Base-by-base conservation (phyloP, 1,140 invertebrate genomes). In the Choristoneura fumiferana region DNA sequence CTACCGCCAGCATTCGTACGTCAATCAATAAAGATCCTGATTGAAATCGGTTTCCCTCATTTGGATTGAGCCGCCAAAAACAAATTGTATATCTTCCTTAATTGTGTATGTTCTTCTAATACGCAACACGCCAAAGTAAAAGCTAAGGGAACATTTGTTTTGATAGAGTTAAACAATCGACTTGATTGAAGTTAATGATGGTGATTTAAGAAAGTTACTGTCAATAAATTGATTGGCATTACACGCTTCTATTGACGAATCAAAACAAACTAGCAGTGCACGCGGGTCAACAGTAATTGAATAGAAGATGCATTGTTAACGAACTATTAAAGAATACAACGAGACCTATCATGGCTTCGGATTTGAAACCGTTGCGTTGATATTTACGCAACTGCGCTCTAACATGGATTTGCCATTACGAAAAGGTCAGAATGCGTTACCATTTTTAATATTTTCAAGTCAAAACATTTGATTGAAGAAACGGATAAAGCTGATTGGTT, bases 381-480 rank as follows among this genome's bases (percentile, higher is more conserved):
- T 18, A 8, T 45, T 49, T 49, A 49, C 43, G 43, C 43, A 49
- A 49, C 22, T 49, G 17, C 2, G 43, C 43, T 18, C 43, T 17
- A 49, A 49, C 22, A 49, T 12, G 43, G 43, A 5, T 49, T 29
- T n/a, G 12, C 37, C 12, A 49, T 49, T 33, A 49, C 4, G 22
- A 49, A 49, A 49, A 49, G 43, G 43, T 49, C 43, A 49, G 43
- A 49, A 45, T 17, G 17, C 3, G 22, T 29, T 29, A 45, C 17
- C 40, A 49, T 33, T 49, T 49, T 49, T 49, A 49, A 49, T 33
- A 49, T 49, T 49, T 49, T 49, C 18, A 1, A 29, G 43, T 49
- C 43, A 29, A 49, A 49, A 49, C n/a, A 22, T 49, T 49, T 49
- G 43, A 49, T 49, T 49, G 43, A 49, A 15, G 43, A 49, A 49